A percentile compares a stretch with the other conserved stretches of the same genome.
Conservation (phyloP, 2,113 vertebrate species). For the Crotalus horridus region DNA sequence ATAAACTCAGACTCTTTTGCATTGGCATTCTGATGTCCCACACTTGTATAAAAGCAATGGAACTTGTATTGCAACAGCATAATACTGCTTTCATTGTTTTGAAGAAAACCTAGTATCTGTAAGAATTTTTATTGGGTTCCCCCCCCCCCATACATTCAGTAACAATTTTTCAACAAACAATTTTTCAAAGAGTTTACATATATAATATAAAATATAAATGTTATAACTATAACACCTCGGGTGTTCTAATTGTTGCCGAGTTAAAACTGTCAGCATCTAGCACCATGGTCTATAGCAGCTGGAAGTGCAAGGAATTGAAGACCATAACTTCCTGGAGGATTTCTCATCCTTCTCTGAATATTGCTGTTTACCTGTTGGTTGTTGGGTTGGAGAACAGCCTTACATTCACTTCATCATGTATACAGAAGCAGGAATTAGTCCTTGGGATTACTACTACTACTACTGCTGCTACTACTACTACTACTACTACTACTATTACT, state of each 20-base stretch:
- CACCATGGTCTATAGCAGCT: not conserved
- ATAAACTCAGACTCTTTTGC: not conserved
- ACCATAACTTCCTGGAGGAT: not conserved
- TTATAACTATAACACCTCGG: not conserved
- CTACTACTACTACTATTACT: too few species aligned
- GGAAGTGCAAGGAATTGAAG: not conserved
- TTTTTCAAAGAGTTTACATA: too few species aligned
- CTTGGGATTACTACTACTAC: too few species aligned
- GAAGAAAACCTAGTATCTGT: not conserved
- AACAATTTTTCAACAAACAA: too few species aligned
- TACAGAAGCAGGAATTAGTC: not conserved
- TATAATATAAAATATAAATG: not conserved
- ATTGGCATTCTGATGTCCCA: not conserved
- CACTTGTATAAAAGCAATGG: not conserved
- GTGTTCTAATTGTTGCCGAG: not conserved
- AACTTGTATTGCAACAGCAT: not conserved
- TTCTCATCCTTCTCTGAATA: not conserved
- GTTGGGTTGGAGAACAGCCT: not conserved
- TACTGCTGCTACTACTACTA: too few species aligned
- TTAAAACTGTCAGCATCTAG: not conserved
- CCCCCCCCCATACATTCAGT: too few species aligned
- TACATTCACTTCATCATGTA: not conserved
- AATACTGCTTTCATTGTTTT: not conserved
- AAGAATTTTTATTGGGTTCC: too few species aligned
- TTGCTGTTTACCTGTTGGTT: not conserved